A percentile compares a stretch with the other conserved stretches of the same genome.
Conservation (phyloP, 2,797 vertebrate species). For the Mastacembelus armatus region DNA sequence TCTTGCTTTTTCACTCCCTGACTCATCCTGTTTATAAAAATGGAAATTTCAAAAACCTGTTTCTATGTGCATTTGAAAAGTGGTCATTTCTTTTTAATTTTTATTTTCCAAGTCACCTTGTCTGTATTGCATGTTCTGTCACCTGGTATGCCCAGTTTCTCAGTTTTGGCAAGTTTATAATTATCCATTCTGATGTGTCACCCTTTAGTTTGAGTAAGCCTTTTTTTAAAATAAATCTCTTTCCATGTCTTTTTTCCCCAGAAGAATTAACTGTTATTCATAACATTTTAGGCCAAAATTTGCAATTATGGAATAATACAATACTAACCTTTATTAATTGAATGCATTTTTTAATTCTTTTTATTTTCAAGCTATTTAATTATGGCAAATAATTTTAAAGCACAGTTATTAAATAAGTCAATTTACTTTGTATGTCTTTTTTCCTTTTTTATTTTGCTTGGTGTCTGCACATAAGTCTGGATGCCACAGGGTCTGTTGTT, state of each 20-base stretch:
- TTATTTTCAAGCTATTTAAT: not conserved
- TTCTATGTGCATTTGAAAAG: conserved; percentile 50
- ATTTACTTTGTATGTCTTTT: conserved; percentile 7
- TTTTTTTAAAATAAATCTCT: conserved; percentile 23
- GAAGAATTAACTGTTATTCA: not conserved
- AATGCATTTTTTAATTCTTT: not conserved
- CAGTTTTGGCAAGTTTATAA: conserved; percentile 50
- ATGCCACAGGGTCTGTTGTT: conserved; percentile 71
- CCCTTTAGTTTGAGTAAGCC: conserved; percentile 19
- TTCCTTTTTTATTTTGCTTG: conserved; percentile 26
- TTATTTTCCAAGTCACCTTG: conserved; percentile 24
- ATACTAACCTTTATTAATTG: not conserved
- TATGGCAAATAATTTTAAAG: not conserved
- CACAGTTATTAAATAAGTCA: not conserved
- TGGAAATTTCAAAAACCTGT: conserved; percentile 55
- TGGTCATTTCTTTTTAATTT: conserved; percentile 33
- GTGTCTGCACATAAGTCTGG: conserved; percentile 45
- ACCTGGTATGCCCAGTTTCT: conserved; percentile 52
- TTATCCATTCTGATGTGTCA: conserved; percentile 13
- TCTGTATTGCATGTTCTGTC: conserved; percentile 23
- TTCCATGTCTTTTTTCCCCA: not conserved
- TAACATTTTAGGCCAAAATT: too few relatives aligned
- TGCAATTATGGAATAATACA: conserved; percentile 6
- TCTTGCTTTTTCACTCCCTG: conserved; percentile 57
- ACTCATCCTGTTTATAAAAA: conserved; percentile 66